Base-by-base conservation (phyloP, 2,113 vertebrate genomes). In the Petrocephalus zakoni region DNA sequence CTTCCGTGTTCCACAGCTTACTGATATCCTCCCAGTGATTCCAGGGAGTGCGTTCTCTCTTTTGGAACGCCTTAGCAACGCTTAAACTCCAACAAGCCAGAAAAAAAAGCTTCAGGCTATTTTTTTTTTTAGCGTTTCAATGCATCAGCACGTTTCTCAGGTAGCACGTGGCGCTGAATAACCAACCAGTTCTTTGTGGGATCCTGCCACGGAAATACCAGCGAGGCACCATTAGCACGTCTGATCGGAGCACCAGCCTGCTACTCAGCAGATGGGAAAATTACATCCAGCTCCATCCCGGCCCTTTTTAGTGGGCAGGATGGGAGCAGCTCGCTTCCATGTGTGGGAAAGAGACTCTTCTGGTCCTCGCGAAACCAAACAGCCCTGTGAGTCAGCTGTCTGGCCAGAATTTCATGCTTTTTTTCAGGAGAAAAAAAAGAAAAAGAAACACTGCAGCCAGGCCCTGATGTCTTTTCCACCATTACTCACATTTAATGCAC, bases 121-220 rank as follows among this genome's bases (percentile, higher is more conserved):
- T n/a, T 21, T 34, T 21, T 81, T 81, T 46, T 9, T 22, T 46
- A 46, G 75, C 7, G 42, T 81, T 46, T 19, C 15, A 42, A 42
- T 86, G 52, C 84, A 86, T 55, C 51, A 37, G 52, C 84, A 86
- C 84, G 84, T 56, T 78, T 56, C 49, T 25, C n/a, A 53, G 84
- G 25, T 25, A 55, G 84, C 84, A 86, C 29, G 15, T 86, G 84
- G 52, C 55, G 8, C 4, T 5, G 84, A 86, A 86, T 55, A 86
- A 86, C 34, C 52, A 86, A 15, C 51, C 84, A 56, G 52, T 15
- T 56, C 42, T 78, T 86, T 86, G 25, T 52, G 2, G 61, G 52
- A 86, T 55, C 13, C 22, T 55, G 52, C 52, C 52, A 37, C 13
- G 25, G 25, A 55, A 86, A 49, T 55, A 49, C 52, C 84, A 86